Evolutionary conservation across 2,797 vertebrate species (phyloP).

Genomic region (Myripristis jacobus): DNA sequence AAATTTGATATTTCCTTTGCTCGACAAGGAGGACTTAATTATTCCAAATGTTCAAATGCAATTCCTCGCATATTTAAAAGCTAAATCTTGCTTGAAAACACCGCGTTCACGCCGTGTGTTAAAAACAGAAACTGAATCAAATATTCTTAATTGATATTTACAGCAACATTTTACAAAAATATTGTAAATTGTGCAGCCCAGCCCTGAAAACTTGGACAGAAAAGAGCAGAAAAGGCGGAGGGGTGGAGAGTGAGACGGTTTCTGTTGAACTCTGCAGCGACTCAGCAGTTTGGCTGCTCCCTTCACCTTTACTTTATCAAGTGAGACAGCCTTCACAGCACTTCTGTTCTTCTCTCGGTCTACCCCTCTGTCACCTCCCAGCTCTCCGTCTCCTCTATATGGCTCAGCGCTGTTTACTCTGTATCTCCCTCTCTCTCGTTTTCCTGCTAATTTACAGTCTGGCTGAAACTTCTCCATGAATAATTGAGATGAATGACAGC

Average conservation of each 20-base stretch:
- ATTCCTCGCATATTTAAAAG: no score
- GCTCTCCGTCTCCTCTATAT: slow-evolving; percentile 9
- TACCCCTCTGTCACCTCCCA: not conserved
- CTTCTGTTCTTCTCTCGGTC: slow-evolving; percentile 26
- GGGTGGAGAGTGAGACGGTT: slow-evolving; percentile 31
- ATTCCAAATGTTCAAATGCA: no score
- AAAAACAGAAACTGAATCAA: no score
- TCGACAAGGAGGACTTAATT: no score
- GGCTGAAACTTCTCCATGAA: slow-evolving; percentile 71
- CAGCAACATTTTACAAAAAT: no score
- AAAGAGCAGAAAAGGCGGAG: slow-evolving; percentile 13
- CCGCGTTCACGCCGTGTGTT: no score
- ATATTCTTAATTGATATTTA: no score
- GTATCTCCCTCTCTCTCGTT: slow-evolving; percentile 4
- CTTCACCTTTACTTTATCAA: slow-evolving; percentile 38
- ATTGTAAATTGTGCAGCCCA: not conserved
- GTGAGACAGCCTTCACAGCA: slow-evolving; percentile 32
- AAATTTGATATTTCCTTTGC: no score
- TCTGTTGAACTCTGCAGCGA: slow-evolving; percentile 50
- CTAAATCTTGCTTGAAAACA: no score
- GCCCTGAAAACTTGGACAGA: slow-evolving; percentile 27
- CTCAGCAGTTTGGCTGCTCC: slow-evolving; percentile 67
- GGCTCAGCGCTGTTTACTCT: slow-evolving; percentile 12
- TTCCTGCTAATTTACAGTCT: slow-evolving; percentile 65
- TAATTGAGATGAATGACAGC: slow-evolving; percentile 78